These are phyloP conservation scores for Toxotes chatareus DNA, from an alignment of 2,113 vertebrate species.

Conservation along the genomic window DNA sequence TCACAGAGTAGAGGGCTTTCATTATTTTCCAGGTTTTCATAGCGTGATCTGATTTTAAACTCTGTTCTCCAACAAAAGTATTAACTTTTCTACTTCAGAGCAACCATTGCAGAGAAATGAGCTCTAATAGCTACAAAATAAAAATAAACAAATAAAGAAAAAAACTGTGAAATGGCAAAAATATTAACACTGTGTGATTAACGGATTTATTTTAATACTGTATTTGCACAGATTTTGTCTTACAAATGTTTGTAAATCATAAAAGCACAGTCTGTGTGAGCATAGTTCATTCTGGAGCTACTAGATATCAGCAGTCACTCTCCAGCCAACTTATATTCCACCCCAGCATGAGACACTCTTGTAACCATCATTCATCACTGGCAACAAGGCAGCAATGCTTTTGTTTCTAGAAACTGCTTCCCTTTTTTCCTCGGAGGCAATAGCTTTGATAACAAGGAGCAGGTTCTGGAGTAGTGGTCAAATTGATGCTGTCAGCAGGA, in stretches of 20 bases:
- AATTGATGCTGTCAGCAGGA: conserved; percentile 57
- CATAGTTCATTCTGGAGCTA: not conserved
- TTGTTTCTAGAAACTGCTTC: conserved; percentile 42
- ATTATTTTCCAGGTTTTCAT: conserved; percentile 7
- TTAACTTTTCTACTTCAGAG: not conserved
- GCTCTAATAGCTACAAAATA: not conserved
- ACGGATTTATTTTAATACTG: not conserved
- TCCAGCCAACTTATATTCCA: conserved; percentile 2
- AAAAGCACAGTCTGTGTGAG: not conserved
- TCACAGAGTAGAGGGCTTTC: conserved; percentile 1
- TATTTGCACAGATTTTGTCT: not conserved
- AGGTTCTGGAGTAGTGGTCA: conserved; percentile 24
- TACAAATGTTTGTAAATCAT: not conserved
- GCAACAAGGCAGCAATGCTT: conserved; percentile 17
- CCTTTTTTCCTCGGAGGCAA: conserved; percentile 12
- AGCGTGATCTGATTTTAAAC: conserved; percentile 10
- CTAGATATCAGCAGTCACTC: not conserved
- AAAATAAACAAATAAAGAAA: not conserved
- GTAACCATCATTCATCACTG: conserved; percentile 36
- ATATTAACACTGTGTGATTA: not conserved
- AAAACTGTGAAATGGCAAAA: not conserved
- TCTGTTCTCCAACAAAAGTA: not conserved
- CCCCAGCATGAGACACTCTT: not conserved
- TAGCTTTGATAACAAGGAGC: conserved; percentile 39
- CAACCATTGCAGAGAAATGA: not conserved